A percentile compares a stretch with the other conserved stretches of the same genome.
Evolutionary conservation across 2,797 vertebrate species (phyloP).

Genomic region (Halcyon smyrnensis): DNA sequence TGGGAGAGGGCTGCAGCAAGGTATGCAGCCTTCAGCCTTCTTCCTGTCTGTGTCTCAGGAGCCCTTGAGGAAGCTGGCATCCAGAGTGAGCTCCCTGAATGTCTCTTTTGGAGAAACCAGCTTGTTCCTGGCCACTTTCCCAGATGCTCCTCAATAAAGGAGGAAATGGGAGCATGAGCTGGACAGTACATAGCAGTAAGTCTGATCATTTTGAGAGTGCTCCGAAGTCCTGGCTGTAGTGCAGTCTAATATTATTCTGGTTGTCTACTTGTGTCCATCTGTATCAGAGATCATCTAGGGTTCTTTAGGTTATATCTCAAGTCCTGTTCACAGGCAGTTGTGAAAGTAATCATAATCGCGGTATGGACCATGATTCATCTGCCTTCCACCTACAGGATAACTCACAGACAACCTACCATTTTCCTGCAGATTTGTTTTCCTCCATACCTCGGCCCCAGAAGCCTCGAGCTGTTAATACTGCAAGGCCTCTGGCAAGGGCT

Average conservation of each 20-base stretch:
- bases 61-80: not conserved
- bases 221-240: not conserved
- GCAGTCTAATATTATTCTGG: not conserved
- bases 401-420: not conserved
- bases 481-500: not conserved
- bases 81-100: not conserved
- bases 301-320: not conserved
- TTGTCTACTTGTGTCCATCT: not conserved
- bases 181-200: not conserved
- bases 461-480: not conserved
- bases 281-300: not conserved
- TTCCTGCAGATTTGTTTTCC: not conserved
- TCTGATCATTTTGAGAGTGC: not conserved
- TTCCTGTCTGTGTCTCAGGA: not conserved
- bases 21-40: not conserved
- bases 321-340: not conserved
- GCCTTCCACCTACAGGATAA: not conserved
- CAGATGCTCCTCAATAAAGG: not conserved
- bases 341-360: not conserved
- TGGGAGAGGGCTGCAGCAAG: not conserved
- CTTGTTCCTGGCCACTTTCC: slow-evolving; percentile 35
- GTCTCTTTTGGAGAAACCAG: slow-evolving; percentile 18
- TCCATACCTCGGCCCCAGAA: not conserved
- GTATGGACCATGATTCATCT: not conserved
- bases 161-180: slow-evolving; percentile 2